These are phyloP conservation scores for Ophion obscuratus DNA, from an alignment of 2,888 invertebrate genomes.

Conservation along the genomic window DNA sequence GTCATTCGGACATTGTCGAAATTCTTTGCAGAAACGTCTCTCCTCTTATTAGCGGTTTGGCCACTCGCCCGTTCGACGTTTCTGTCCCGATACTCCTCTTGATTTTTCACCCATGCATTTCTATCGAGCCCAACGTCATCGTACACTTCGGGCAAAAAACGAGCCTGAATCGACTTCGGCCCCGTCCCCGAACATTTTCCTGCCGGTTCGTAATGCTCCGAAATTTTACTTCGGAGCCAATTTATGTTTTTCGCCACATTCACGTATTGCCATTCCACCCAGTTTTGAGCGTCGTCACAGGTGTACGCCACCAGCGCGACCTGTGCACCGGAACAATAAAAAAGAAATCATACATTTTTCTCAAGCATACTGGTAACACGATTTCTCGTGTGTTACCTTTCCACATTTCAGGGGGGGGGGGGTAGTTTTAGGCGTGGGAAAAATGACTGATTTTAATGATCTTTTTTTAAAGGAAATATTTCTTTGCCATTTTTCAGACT, in stretches of 20 bases:
- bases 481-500: too few relatives aligned
- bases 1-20: conserved; percentile 41
- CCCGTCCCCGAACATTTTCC: conserved; percentile 40
- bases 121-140: background rate
- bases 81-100: conserved; percentile 6
- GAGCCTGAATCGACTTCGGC: conserved; percentile 3
- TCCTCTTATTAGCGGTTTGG: background rate
- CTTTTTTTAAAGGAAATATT: too few relatives aligned
- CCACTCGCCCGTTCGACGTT: conserved; percentile 33
- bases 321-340: conserved; percentile 53
- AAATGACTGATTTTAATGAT: too few relatives aligned
- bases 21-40: conserved; percentile 42
- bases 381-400: too few relatives aligned
- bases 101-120: conserved; percentile 20
- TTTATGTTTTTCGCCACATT: conserved; percentile 70
- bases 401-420: too few relatives aligned
- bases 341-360: too few relatives aligned
- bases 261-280: conserved; percentile 75
- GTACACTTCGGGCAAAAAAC: background rate
- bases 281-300: conserved; percentile 73
- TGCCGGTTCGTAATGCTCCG: conserved; percentile 13
- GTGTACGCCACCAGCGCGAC: conserved; percentile 74
- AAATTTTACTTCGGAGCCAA: conserved; percentile 70
- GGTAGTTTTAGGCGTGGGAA: too few relatives aligned
- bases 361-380: too few relatives aligned